phyloP scores from a whole-genome alignment of 2,888 invertebrate species.

The Rhimphoctona megacephalus region DNA sequence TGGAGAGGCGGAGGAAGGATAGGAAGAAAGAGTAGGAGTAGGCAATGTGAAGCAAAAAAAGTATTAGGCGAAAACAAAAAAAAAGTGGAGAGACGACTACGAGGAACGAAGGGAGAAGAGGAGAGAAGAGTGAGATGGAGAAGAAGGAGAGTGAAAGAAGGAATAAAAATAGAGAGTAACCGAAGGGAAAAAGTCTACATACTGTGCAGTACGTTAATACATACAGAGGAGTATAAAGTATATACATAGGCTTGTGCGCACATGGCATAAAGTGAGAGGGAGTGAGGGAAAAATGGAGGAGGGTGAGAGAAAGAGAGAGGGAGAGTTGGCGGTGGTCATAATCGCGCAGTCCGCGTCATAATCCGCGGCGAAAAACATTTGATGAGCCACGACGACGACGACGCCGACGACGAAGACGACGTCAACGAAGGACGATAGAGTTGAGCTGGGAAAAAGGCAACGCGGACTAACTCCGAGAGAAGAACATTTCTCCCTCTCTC shows the following conservation, averaged over 20 bases:
- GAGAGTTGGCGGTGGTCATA: conserved; percentile 81
- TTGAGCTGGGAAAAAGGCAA: conserved; percentile 81
- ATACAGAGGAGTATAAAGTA: conserved; percentile 50
- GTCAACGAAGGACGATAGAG: conserved; percentile 65
- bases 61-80: neutral
- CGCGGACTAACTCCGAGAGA: conserved; percentile 63
- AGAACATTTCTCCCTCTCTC: conserved; percentile 34
- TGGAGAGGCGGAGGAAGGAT: conserved; percentile 58
- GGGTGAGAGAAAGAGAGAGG: conserved; percentile 57
- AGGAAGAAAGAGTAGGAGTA: conserved; percentile 54
- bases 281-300: conserved; percentile 33
- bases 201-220: conserved; percentile 48
- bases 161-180: conserved; percentile 65
- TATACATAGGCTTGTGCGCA: conserved; percentile 36
- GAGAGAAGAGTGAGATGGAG: conserved; percentile 51
- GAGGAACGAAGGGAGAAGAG: conserved; percentile 51
- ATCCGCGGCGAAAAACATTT: conserved; percentile 85
- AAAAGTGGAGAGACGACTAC: conserved; percentile 58
- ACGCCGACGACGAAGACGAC: conserved; percentile 58
- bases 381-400: conserved; percentile 76
- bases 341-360: conserved; percentile 85
- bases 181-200: conserved; percentile 51
- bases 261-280: conserved; percentile 39
- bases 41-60: conserved; percentile 48
- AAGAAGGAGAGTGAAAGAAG: conserved; percentile 47